Evolutionary conservation across 2,888 invertebrate genomes (phyloP).

Genomic region (Lithophane ornitopus): DNA sequence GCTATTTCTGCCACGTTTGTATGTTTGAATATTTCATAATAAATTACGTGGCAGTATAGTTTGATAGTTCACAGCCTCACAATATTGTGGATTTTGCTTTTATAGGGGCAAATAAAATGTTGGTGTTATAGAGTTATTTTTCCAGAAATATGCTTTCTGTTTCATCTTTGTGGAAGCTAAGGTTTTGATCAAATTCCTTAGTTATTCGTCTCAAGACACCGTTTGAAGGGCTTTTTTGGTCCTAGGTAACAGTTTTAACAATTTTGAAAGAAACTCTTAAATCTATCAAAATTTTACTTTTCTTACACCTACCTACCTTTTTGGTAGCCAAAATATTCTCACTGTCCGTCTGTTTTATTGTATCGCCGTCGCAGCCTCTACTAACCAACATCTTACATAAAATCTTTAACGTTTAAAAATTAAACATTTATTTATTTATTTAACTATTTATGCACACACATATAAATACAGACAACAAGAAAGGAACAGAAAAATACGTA

Average conservation of each 20-base stretch:
- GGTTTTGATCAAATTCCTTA: constrained; percentile 15
- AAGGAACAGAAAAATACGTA: no score
- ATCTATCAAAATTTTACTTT: constrained; percentile 1
- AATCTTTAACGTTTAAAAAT: neutral
- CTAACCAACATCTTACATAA: neutral
- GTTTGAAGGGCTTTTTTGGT: constrained; percentile 11
- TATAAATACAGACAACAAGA: no score
- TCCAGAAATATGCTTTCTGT: constrained; percentile 9
- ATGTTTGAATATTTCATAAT: constrained; percentile 64
- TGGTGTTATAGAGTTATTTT: constrained; percentile 24
- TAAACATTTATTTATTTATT: no score
- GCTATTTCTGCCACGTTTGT: constrained; percentile 59
- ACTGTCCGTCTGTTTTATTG: neutral
- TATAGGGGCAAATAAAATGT: constrained; percentile 49
- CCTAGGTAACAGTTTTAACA: neutral
- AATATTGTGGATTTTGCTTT: constrained; percentile 53
- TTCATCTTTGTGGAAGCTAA: neutral
- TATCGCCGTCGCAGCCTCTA: neutral
- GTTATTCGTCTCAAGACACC: constrained; percentile 1
- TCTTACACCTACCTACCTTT: neutral
- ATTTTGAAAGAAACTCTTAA: constrained; percentile 7
- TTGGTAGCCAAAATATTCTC: neutral
- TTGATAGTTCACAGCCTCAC: constrained; percentile 58
- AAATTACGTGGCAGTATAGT: constrained; percentile 51
- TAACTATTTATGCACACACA: no score